Percentiles rank a stretch among this genome's conserved stretches.
phyloP scores from a whole-genome alignment of 1,140 invertebrate genomes.

The Conus betulinus region DNA sequence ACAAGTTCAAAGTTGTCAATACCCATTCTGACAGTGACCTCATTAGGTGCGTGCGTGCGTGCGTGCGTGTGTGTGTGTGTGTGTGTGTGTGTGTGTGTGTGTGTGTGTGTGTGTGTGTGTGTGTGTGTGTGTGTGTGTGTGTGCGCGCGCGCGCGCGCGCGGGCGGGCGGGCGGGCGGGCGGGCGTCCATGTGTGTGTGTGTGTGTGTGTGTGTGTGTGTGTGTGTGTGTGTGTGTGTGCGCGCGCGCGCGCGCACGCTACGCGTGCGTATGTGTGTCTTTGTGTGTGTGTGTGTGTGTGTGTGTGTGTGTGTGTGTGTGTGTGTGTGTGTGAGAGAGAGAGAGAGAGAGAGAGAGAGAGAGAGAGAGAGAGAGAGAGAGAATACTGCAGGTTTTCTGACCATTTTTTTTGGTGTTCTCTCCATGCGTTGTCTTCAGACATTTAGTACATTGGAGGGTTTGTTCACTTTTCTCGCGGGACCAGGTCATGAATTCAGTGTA shows the following conservation, averaged over 20 bases:
- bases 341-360: too few relatives aligned
- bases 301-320: neutral
- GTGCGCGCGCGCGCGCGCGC: neutral
- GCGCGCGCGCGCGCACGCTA: neutral
- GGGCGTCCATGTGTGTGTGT: neutral
- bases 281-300: neutral
- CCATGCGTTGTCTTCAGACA: too few relatives aligned
- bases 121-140: neutral
- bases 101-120: neutral
- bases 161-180: neutral
- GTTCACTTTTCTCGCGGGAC: too few relatives aligned
- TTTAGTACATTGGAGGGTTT: too few relatives aligned
- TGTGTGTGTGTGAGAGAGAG: neutral
- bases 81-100: neutral
- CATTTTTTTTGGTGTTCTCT: too few relatives aligned
- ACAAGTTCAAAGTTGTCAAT: neutral
- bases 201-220: constrained; percentile 22
- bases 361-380: too few relatives aligned
- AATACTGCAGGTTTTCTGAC: too few relatives aligned
- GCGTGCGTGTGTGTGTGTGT: neutral
- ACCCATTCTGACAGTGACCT: neutral
- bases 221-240: constrained; percentile 13
- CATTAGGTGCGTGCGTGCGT: neutral
- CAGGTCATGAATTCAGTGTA: too few relatives aligned
- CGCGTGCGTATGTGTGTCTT: neutral